phyloP scores from a whole-genome alignment of 2,888 invertebrate species.

The Adelphocoris suturalis region DNA sequence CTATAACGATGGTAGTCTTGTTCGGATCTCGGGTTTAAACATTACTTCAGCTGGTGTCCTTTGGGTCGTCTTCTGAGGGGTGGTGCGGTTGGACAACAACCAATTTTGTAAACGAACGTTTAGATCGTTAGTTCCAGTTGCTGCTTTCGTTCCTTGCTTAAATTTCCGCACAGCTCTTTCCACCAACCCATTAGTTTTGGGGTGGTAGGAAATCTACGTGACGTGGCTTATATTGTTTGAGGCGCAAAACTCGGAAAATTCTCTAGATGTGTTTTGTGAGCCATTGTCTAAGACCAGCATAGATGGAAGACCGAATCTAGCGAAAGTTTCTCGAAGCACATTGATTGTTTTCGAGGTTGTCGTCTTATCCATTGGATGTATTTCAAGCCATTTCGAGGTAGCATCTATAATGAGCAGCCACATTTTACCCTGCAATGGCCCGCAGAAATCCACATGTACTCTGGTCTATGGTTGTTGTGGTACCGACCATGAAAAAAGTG shows the following conservation, averaged over 20 bases:
- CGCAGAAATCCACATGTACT: constrained; percentile 55
- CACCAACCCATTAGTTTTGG: constrained; percentile 68
- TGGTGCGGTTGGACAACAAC: neutral
- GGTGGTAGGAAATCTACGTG: neutral
- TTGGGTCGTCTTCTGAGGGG: constrained; percentile 1
- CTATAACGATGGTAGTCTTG: constrained; percentile 60
- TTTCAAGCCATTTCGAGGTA: neutral
- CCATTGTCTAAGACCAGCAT: constrained; percentile 45
- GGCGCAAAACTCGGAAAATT: neutral
- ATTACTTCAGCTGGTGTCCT: constrained; percentile 71
- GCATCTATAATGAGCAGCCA: neutral
- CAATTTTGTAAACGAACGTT: neutral
- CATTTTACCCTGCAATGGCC: neutral
- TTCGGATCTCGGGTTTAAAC: constrained; percentile 74
- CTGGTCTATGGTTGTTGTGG: neutral
- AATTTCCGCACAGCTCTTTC: neutral
- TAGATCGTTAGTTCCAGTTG: neutral
- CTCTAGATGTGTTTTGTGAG: neutral
- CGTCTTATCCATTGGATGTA: neutral
- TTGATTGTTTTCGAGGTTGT: neutral
- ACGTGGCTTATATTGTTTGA: constrained; percentile 3
- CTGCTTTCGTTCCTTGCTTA: neutral
- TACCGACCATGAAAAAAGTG: constrained; percentile 17
- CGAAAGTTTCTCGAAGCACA: constrained; percentile 21
- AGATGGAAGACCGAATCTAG: constrained; percentile 25